phyloP scores from a whole-genome alignment of 1,140 invertebrate species.

The Hesperophylax magnus region DNA sequence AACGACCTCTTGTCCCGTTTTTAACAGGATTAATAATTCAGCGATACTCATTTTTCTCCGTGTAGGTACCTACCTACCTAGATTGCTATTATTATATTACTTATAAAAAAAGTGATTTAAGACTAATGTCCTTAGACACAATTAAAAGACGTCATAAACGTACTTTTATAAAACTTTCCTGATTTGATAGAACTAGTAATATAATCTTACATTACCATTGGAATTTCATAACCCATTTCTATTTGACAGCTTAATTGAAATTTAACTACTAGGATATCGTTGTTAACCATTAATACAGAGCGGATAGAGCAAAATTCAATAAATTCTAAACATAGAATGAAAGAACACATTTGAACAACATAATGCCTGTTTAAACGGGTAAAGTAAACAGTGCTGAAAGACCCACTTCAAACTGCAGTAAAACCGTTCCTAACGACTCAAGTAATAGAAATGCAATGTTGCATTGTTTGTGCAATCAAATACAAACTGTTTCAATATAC shows the following conservation, averaged over 20 bases:
- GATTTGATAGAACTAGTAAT: too few species aligned
- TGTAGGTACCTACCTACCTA: too few species aligned
- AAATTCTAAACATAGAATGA: slow-evolving; percentile 21
- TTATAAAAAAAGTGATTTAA: too few species aligned
- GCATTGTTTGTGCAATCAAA: slow-evolving; percentile 15
- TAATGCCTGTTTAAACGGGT: slow-evolving; percentile 23
- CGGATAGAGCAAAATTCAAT: slow-evolving; percentile 2
- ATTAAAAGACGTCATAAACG: too few species aligned
- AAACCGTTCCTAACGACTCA: slow-evolving; percentile 10
- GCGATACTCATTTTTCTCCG: too few species aligned
- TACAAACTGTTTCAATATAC: background rate
- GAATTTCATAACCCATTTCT: background rate
- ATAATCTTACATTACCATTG: too few species aligned
- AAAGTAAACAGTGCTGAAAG: slow-evolving; percentile 26
- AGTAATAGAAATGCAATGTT: background rate
- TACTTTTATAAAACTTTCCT: too few species aligned
- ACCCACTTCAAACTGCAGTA: slow-evolving; percentile 20
- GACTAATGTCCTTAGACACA: too few species aligned
- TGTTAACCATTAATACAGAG: background rate
- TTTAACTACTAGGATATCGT: background rate
- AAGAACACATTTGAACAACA: slow-evolving; percentile 6
- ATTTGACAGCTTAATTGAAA: background rate
- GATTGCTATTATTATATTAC: too few species aligned
- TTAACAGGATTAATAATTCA: too few species aligned
- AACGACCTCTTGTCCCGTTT: too few species aligned